Conservation (phyloP, 2,888 invertebrate genomes). For the Carabus problematicus region DNA sequence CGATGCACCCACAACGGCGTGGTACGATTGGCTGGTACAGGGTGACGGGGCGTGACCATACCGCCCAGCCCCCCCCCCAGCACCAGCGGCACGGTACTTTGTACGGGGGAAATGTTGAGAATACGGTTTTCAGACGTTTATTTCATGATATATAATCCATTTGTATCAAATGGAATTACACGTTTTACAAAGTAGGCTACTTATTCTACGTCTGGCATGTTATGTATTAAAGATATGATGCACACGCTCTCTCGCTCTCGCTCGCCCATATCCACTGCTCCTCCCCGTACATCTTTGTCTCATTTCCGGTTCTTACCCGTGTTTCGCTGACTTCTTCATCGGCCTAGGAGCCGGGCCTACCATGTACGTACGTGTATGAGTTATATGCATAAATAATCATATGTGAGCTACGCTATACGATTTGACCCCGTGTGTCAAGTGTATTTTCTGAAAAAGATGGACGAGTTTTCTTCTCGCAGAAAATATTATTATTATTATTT, state of each 20-base stretch:
- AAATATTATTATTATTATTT: too few relatives aligned
- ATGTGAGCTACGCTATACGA: constrained; percentile 31
- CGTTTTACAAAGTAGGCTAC: constrained; percentile 38
- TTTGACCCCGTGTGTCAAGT: constrained; percentile 14
- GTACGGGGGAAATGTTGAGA: not conserved
- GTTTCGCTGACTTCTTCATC: not conserved
- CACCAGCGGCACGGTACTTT: constrained; percentile 2
- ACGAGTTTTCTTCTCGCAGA: not conserved
- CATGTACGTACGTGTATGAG: constrained; percentile 19
- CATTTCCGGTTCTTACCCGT: constrained; percentile 2
- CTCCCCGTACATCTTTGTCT: not conserved
- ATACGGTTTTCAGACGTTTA: constrained; percentile 24
- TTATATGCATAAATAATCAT: constrained; percentile 39
- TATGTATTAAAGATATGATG: constrained; percentile 41
- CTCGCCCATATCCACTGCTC: too few relatives aligned
- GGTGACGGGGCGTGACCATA: constrained; percentile 17
- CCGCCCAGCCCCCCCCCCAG: constrained; percentile 1
- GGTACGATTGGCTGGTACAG: constrained; percentile 22
- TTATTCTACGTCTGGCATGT: constrained; percentile 35
- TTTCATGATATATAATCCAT: constrained; percentile 42
- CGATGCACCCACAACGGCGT: constrained; percentile 12
- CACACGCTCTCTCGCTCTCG: not conserved
- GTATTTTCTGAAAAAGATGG: constrained; percentile 30
- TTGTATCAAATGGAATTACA: constrained; percentile 42
- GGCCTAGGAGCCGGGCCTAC: too few relatives aligned